Evolutionary conservation across 2,888 invertebrate species (phyloP).

Genomic region (Magallana nippona): DNA sequence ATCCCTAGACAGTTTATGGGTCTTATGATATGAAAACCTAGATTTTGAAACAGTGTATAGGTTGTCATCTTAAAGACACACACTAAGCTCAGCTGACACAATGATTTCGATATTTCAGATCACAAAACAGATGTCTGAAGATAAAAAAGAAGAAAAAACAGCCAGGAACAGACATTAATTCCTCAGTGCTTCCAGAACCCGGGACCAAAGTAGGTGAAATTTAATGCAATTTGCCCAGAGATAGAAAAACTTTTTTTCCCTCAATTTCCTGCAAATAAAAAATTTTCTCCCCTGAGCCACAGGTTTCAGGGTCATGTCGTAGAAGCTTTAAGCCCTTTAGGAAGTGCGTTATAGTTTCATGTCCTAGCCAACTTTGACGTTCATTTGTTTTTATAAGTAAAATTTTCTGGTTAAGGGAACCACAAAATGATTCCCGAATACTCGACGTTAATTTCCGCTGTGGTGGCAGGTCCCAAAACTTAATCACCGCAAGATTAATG

Average conservation of each 20-base stretch:
- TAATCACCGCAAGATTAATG: conserved; percentile 13
- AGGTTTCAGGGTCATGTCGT: not conserved
- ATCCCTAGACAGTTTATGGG: no score
- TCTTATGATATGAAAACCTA: no score
- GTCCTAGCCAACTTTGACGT: no score
- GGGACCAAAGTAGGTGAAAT: not conserved
- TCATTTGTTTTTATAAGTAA: not conserved
- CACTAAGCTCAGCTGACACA: no score
- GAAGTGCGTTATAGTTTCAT: no score
- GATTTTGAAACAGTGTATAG: no score
- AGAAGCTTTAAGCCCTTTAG: no score
- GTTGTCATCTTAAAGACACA: no score
- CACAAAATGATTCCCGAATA: not conserved
- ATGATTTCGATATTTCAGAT: no score
- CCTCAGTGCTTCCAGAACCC: conserved; percentile 1
- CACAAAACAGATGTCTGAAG: not conserved
- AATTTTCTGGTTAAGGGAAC: not conserved
- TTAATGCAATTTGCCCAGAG: no score
- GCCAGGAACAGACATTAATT: not conserved
- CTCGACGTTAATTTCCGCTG: not conserved
- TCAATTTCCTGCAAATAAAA: not conserved
- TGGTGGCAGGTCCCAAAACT: conserved; percentile 2
- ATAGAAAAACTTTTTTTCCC: not conserved
- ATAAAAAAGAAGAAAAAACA: not conserved
- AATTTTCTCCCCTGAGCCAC: not conserved